Conservation (phyloP, 2,888 invertebrate species). For the Oscheius myriophilus region DNA sequence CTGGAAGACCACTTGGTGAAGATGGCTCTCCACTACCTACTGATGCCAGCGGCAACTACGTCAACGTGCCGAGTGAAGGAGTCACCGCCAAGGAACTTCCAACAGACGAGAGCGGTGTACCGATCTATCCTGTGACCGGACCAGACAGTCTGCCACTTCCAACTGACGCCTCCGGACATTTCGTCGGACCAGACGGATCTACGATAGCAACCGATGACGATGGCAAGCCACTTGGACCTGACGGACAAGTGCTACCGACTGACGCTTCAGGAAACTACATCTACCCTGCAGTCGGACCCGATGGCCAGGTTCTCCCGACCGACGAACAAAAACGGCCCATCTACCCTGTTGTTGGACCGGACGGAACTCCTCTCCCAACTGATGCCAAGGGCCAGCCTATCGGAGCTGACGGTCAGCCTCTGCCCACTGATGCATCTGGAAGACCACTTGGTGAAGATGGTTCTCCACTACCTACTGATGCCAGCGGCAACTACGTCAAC, state of each 20-base stretch:
- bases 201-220: slow-evolving; percentile 35
- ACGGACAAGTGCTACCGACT: slow-evolving; percentile 39
- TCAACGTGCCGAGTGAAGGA: not conserved
- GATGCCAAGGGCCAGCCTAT: slow-evolving; percentile 42
- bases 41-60: slow-evolving; percentile 32
- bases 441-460: slow-evolving; percentile 31
- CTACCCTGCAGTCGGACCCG: slow-evolving; percentile 39
- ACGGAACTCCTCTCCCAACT: slow-evolving; percentile 48
- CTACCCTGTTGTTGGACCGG: slow-evolving; percentile 9
- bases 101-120: too few relatives aligned
- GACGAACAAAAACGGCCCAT: slow-evolving; percentile 36
- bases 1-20: slow-evolving; percentile 1
- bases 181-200: slow-evolving; percentile 28
- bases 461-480: slow-evolving; percentile 43
- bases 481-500: slow-evolving; percentile 38
- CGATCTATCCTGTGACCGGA: too few relatives aligned
- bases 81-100: too few relatives aligned
- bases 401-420: slow-evolving; percentile 27
- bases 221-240: slow-evolving; percentile 37
- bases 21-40: slow-evolving; percentile 31
- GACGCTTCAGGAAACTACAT: slow-evolving; percentile 35
- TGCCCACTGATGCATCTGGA: slow-evolving; percentile 37
- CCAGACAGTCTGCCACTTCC: slow-evolving; percentile 27
- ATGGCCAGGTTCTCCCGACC: slow-evolving; percentile 47
- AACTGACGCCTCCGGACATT: slow-evolving; percentile 36